phyloP scores from a whole-genome alignment of 2,888 invertebrate genomes.

The Dicranocentrus wangi region DNA sequence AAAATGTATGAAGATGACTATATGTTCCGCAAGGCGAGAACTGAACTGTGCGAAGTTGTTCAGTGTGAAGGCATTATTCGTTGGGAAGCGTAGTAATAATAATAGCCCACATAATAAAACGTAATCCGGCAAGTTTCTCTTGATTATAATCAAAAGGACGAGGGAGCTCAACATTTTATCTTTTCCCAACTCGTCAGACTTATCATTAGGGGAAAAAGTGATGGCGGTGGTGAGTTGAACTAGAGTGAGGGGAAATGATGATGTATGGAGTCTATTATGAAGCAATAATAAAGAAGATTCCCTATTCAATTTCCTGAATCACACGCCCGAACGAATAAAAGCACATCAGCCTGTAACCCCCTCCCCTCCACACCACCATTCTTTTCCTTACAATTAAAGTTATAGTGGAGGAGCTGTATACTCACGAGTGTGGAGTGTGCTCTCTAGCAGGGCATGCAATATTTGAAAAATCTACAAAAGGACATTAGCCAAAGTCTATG shows the following conservation, averaged over 20 bases:
- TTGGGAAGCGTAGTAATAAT: too few relatives aligned
- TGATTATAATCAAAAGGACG: not conserved
- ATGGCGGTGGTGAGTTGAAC: too few relatives aligned
- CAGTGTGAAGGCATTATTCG: too few relatives aligned
- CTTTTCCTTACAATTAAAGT: not conserved
- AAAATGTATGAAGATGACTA: not conserved
- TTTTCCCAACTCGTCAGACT: not conserved
- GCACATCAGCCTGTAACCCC: too few relatives aligned
- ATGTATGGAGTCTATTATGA: not conserved
- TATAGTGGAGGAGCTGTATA: not conserved
- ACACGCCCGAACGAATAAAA: not conserved
- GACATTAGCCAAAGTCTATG: slow-evolving; percentile 49
- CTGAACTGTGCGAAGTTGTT: not conserved
- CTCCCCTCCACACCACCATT: not conserved
- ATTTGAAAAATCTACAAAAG: slow-evolving; percentile 51
- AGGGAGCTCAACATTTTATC: not conserved
- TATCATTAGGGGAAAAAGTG: not conserved
- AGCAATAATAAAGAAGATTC: slow-evolving; percentile 7
- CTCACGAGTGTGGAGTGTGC: not conserved
- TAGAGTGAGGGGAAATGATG: not conserved
- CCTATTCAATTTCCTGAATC: not conserved
- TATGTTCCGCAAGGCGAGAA: not conserved
- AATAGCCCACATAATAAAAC: not conserved
- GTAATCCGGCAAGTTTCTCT: not conserved
- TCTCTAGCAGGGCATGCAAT: slow-evolving; percentile 37